phyloP scores from a whole-genome alignment of 2,797 vertebrate genomes.

The Mormyrus hasselquistii region DNA sequence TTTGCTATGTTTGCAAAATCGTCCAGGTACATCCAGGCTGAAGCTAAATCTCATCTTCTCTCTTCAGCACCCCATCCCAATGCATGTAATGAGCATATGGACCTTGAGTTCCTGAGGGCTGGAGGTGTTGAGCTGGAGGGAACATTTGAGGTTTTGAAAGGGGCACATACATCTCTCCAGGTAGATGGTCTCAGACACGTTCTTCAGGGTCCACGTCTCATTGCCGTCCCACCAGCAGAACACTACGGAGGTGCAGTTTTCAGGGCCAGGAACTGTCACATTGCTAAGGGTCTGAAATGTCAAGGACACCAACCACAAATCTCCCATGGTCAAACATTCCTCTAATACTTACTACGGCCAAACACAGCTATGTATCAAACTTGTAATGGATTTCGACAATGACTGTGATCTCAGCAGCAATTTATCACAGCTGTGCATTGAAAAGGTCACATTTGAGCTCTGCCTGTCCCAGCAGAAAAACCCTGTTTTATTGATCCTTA shows the following conservation, averaged over 20 bases:
- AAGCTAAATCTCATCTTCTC: neutral
- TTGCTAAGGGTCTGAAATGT: constrained; percentile 59
- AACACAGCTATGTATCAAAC: neutral
- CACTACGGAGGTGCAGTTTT: constrained; percentile 56
- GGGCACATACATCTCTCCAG: constrained; percentile 72
- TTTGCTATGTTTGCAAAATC: neutral
- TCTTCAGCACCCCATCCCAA: neutral
- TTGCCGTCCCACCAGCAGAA: constrained; percentile 67
- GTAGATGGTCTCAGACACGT: constrained; percentile 55
- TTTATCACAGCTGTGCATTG: neutral
- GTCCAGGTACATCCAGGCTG: neutral
- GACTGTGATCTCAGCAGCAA: neutral
- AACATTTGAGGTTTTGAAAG: neutral
- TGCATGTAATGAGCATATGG: neutral
- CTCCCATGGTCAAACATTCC: neutral
- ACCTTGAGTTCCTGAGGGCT: neutral
- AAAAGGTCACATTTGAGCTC: neutral
- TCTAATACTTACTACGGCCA: neutral
- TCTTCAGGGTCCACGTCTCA: constrained; percentile 60
- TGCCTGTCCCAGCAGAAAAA: neutral
- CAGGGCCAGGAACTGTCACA: constrained; percentile 53
- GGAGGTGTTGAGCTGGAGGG: neutral
- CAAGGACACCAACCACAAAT: neutral
- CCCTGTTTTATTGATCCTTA: neutral
- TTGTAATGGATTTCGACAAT: neutral